phyloP scores from a whole-genome alignment of 2,113 vertebrate genomes.

The Chrysochloris asiatica region DNA sequence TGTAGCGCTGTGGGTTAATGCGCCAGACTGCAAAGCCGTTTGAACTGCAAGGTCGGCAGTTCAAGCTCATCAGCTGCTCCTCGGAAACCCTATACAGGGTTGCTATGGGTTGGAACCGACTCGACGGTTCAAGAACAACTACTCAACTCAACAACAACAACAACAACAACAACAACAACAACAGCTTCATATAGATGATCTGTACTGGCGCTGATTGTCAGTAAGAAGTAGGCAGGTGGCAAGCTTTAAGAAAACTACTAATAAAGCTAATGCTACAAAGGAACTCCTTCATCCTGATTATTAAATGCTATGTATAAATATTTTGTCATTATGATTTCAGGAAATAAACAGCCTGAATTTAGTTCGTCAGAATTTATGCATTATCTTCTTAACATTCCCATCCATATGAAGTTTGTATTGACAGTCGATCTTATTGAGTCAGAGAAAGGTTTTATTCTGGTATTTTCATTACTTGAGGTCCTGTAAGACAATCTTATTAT shows the following conservation, averaged over 20 bases:
- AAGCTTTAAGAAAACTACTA: not conserved
- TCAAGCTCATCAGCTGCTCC: too few species aligned
- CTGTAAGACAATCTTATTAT: not conserved
- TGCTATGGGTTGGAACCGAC: too few species aligned
- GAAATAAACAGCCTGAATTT: slow-evolving; percentile 1
- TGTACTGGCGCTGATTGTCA: not conserved
- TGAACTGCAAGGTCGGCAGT: too few species aligned
- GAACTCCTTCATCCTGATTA: not conserved
- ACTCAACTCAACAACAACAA: too few species aligned
- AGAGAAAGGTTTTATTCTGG: slow-evolving; percentile 22
- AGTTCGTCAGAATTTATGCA: not conserved
- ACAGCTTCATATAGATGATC: too few species aligned
- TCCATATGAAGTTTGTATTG: not conserved
- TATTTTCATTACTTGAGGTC: slow-evolving; percentile 28
- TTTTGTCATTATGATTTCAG: not conserved
- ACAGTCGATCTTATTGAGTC: not conserved
- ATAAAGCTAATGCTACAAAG: not conserved
- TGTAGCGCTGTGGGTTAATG: too few species aligned
- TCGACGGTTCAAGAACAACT: too few species aligned
- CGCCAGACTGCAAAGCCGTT: too few species aligned
- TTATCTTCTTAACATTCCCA: not conserved
- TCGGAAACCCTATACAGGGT: too few species aligned
- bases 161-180: too few species aligned
- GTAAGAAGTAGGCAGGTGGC: not conserved
- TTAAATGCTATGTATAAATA: not conserved